phyloP scores from a whole-genome alignment of 2,113 vertebrate genomes.

The Okapia johnstoni region DNA sequence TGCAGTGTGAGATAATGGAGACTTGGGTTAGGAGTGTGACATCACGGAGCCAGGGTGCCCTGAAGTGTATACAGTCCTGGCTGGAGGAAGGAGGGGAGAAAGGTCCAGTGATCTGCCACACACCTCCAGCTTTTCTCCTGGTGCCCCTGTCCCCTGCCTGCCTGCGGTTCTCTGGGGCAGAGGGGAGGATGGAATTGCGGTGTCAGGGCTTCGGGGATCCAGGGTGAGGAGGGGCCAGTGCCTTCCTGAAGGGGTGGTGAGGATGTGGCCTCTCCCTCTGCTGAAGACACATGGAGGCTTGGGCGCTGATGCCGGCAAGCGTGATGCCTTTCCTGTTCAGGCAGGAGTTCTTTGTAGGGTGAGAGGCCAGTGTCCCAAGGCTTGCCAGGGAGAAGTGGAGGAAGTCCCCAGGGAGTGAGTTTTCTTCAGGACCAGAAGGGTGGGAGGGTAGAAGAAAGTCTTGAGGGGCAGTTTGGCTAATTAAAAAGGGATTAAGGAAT shows the following conservation, averaged over 20 bases:
- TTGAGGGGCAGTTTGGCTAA: conserved; percentile 45
- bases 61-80: not conserved
- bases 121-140: not conserved
- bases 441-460: conserved; percentile 6
- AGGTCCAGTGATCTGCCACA: not conserved
- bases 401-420: not conserved
- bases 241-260: not conserved
- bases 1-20: not conserved
- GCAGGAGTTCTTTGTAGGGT: not conserved
- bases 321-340: conserved; percentile 25
- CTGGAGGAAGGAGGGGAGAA: not conserved
- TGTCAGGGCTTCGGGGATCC: not conserved
- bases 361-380: not conserved
- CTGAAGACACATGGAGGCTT: not conserved
- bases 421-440: not conserved
- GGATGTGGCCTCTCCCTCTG: not conserved
- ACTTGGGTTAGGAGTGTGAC: not conserved
- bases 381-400: not conserved
- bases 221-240: not conserved
- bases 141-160: not conserved
- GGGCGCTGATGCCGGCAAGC: not conserved
- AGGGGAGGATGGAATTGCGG: not conserved
- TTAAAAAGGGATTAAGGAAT: conserved; percentile 67
- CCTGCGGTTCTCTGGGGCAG: not conserved
- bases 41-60: no score